These are phyloP conservation scores for Furcifer pardalis DNA, from an alignment of 2,797 vertebrate species.

Conservation along the genomic window DNA sequence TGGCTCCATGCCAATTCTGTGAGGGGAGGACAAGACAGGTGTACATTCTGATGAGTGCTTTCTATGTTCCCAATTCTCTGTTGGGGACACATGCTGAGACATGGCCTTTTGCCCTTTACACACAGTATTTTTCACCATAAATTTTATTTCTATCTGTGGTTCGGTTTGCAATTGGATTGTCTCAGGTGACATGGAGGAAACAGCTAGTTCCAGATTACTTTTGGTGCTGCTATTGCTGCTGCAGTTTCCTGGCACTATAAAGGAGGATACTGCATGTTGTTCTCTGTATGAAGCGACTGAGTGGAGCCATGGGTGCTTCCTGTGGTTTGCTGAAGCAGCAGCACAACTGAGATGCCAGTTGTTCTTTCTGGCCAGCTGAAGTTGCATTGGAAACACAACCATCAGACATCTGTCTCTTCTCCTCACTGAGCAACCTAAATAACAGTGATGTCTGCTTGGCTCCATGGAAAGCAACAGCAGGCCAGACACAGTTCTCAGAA, in stretches of 20 bases:
- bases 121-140: not conserved
- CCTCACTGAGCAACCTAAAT: not conserved
- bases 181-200: not conserved
- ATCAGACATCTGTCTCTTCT: slow-evolving; percentile 6
- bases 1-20: not conserved
- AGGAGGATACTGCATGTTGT: slow-evolving; percentile 8
- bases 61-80: not conserved
- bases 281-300: slow-evolving; percentile 5
- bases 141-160: not conserved
- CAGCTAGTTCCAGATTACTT: not conserved
- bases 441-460: not conserved
- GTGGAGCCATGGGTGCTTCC: slow-evolving; percentile 17
- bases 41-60: not conserved
- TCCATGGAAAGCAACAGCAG: too few species aligned
- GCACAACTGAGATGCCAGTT: slow-evolving; percentile 11
- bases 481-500: not conserved
- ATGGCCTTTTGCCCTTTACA: not conserved
- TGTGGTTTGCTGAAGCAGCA: slow-evolving; percentile 7
- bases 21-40: not conserved
- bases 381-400: not conserved
- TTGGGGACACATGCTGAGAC: not conserved
- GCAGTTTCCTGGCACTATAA: slow-evolving; percentile 11
- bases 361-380: slow-evolving; percentile 28
- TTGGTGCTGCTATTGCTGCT: not conserved
- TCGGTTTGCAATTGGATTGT: not conserved